Base-by-base conservation (phyloP, 2,113 vertebrate species). In the Sinocyclocheilus anshuiensis region DNA sequence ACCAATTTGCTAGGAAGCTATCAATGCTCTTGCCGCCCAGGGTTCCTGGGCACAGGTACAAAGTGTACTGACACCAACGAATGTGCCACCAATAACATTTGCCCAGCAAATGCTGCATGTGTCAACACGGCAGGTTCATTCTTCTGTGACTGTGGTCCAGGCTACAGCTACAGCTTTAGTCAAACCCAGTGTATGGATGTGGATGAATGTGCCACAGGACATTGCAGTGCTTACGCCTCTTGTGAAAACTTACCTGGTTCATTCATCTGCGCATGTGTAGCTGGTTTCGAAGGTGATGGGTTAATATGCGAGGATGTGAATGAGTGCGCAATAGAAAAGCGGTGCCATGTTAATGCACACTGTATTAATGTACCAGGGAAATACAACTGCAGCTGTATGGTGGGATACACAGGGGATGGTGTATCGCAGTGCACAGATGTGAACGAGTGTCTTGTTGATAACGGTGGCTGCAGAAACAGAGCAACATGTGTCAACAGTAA, bases 391-490 rank as follows among this genome's bases (percentile, higher is more conserved):
- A 92, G 85, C 33, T 96, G 96, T 84, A 76, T 63, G 78, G 72
- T 13, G 71, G 96, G 95, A 10, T 96, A 92, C 75, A 87, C 86
- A 20, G 96, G 96, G 29, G 91, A 96, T 39, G 96, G 95, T 15
- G 48, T 86, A 18, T 71, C 22, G 4, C 88, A 84, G 45, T 96
- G 96, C 75, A 65, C 22, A 2, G 96, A 96, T 11, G 82, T 96
- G 6, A 91, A 96, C 10, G 96, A 96, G 93, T 96, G 96, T 88
- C 53, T 89, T 24, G 77, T 89, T 61, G 88, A 94, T 71, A 95
- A 95, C 20, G 95, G 95, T 55, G 94, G 95, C 4, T 96, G 96
- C 87, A 89, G 85, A 61, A 92, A 93, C 89, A 92, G 85, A 81
- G 93, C 95, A 7, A 88, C 81, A 0, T 96, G 95, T 74, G 26